Evolutionary conservation across 92 coral and sea anemone species (phyloP).

Genomic region (Actinostola sp.): DNA sequence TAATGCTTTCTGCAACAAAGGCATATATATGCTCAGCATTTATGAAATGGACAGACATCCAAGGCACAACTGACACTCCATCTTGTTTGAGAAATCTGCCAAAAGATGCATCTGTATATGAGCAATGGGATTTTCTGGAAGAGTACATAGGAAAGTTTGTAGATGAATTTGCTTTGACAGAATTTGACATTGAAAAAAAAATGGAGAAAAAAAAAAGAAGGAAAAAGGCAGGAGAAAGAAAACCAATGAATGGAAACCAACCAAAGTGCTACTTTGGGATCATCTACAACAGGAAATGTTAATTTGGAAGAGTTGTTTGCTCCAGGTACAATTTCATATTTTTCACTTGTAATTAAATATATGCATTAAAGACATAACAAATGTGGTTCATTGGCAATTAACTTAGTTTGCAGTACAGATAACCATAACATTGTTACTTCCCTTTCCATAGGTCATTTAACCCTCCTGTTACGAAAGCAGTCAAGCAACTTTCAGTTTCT

Average conservation of each 20-base stretch:
- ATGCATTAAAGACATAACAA: too few relatives aligned
- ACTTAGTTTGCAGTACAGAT: too few relatives aligned
- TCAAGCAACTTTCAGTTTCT: too few relatives aligned
- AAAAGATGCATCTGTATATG: neutral
- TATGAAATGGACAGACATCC: conserved; percentile 50
- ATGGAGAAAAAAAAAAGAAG: conserved; percentile 21
- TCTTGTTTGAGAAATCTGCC: neutral
- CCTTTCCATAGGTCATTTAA: too few relatives aligned
- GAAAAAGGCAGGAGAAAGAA: neutral
- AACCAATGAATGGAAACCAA: neutral
- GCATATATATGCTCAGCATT: conserved; percentile 72
- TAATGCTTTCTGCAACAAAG: conserved; percentile 69
- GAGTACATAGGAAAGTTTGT: conserved; percentile 11
- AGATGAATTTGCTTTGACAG: conserved; percentile 1
- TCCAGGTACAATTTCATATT: too few relatives aligned
- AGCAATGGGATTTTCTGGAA: neutral
- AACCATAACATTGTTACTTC: too few relatives aligned
- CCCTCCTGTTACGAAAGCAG: too few relatives aligned
- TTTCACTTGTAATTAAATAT: too few relatives aligned
- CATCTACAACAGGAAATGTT: neutral
- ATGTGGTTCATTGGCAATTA: too few relatives aligned
- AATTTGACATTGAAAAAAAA: conserved; percentile 20
- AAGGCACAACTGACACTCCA: conserved; percentile 7
- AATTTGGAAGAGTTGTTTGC: too few relatives aligned
- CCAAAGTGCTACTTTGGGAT: neutral